These are phyloP conservation scores for Epizoanthus rinbou DNA, from an alignment of 92 coral and sea anemone species.

Conservation along the genomic window DNA sequence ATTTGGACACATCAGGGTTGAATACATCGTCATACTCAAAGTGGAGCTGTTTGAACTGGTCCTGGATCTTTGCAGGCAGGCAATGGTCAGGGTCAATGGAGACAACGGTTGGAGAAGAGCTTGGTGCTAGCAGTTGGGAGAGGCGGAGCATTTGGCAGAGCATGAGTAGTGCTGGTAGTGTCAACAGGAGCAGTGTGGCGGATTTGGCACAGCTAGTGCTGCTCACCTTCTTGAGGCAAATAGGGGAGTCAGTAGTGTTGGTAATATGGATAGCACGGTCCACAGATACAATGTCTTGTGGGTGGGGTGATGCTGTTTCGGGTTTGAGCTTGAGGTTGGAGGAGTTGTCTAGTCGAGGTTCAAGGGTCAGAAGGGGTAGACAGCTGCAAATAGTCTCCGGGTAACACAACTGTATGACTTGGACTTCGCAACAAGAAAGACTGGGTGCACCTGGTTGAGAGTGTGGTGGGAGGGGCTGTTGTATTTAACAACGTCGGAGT, in stretches of 20 bases:
- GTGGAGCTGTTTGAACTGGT: constrained; percentile 40
- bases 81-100: constrained; percentile 54
- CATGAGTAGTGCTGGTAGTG: no score
- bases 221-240: constrained; percentile 54
- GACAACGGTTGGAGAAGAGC: constrained; percentile 28
- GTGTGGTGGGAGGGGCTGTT: no score
- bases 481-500: no score
- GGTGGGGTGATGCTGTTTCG: constrained; percentile 60
- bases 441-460: no score
- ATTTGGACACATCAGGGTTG: constrained; percentile 55
- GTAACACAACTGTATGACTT: no score
- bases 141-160: no score
- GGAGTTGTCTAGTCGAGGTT: constrained; percentile 54
- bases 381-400: no score
- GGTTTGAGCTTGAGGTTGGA: constrained; percentile 44
- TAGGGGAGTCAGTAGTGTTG: constrained; percentile 49
- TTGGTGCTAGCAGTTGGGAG: constrained; percentile 38
- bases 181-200: no score
- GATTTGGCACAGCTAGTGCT: no score
- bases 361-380: constrained; percentile 55
- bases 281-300: constrained; percentile 43
- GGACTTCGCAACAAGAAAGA: no score
- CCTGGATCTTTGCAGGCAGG: no score
- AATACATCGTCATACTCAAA: constrained; percentile 50
- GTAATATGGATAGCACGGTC: constrained; percentile 40